phyloP scores from a whole-genome alignment of 2,113 vertebrate genomes.

The Symphodus melops region DNA sequence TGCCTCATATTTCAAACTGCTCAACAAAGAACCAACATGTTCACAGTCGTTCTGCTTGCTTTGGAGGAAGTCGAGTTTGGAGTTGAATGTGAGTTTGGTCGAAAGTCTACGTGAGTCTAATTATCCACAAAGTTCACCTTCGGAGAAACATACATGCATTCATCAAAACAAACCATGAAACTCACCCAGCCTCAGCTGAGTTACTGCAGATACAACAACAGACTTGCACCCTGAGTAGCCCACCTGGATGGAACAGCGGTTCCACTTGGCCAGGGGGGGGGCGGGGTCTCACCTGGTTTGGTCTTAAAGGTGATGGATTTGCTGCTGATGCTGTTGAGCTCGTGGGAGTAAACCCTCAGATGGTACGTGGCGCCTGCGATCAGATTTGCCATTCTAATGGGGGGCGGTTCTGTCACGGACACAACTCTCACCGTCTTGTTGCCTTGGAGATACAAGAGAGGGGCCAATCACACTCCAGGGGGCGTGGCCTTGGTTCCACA shows the following conservation, averaged over 20 bases:
- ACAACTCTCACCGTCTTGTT: constrained; percentile 90
- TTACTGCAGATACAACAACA: constrained; percentile 16
- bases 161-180: constrained; percentile 10
- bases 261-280: constrained; percentile 55
- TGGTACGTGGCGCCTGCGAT: constrained; percentile 92
- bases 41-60: no score
- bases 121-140: background rate
- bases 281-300: constrained; percentile 93
- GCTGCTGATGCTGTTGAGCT: constrained; percentile 91
- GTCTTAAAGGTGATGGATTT: constrained; percentile 92
- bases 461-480: constrained; percentile 75
- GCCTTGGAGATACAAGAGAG: constrained; percentile 88
- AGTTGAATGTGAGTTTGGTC: background rate
- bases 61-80: no score
- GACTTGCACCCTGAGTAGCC: constrained; percentile 22
- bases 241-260: constrained; percentile 34
- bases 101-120: background rate
- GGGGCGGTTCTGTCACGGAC: constrained; percentile 87
- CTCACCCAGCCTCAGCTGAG: constrained; percentile 23
- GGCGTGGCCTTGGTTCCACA: constrained; percentile 41
- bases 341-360: constrained; percentile 94
- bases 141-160: constrained; percentile 3
- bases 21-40: no score
- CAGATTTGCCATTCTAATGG: constrained; percentile 91
- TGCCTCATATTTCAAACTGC: no score